phyloP scores from a whole-genome alignment of 2,113 vertebrate species.

The Rissa tridactyla region DNA sequence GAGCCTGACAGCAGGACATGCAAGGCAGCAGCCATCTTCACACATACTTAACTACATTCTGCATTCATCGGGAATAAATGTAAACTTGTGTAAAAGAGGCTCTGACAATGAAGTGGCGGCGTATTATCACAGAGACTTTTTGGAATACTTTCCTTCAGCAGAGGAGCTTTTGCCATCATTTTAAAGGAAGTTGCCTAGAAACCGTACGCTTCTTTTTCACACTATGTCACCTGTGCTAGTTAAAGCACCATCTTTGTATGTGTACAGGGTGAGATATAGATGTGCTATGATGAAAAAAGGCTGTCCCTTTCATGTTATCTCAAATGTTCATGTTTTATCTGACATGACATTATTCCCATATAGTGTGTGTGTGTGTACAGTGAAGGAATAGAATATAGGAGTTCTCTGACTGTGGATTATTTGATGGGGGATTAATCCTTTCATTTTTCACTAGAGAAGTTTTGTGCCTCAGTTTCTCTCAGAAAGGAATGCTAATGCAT shows the following conservation, averaged over 20 bases:
- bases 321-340: not conserved
- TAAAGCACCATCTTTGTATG: not conserved
- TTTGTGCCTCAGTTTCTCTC: not conserved
- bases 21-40: not conserved
- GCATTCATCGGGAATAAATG: not conserved
- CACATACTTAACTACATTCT: not conserved
- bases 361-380: not conserved
- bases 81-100: not conserved
- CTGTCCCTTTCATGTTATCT: not conserved
- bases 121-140: not conserved
- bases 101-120: not conserved
- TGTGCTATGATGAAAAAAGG: not conserved
- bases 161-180: not conserved
- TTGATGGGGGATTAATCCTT: not conserved
- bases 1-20: not conserved
- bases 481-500: not conserved
- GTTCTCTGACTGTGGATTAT: not conserved
- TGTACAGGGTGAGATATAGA: accelerated
- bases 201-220: not conserved
- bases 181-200: constrained; percentile 24
- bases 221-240: not conserved
- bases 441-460: not conserved
- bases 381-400: not conserved
- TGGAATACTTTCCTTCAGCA: not conserved
- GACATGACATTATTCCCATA: not conserved